A percentile compares a stretch with the other conserved stretches of the same genome.
Conservation (phyloP, 1,140 invertebrate species). For the Eumaeus atala region DNA sequence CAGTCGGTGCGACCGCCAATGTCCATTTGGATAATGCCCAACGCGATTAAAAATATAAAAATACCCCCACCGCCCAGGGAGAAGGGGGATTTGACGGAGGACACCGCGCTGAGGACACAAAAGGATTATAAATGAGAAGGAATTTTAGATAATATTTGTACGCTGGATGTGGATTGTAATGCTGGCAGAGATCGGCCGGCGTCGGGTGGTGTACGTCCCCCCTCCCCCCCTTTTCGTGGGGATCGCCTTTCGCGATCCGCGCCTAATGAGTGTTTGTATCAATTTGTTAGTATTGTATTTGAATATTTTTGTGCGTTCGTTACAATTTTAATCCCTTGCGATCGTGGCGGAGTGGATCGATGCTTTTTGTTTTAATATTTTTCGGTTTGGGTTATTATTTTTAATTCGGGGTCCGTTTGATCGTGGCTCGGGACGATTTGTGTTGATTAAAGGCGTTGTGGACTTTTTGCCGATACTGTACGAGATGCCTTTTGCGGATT, state of each 20-base stretch:
- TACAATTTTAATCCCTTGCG: conserved; percentile 70
- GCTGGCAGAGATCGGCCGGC: conserved; percentile 57
- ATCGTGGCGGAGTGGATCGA: conserved; percentile 53
- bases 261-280: conserved; percentile 74
- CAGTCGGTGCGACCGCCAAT: conserved; percentile 60
- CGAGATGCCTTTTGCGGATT: conserved; percentile 22
- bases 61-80: conserved; percentile 53
- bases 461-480: conserved; percentile 24
- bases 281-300: conserved; percentile 74
- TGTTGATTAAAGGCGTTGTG: conserved; percentile 56
- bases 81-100: conserved; percentile 58
- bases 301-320: conserved; percentile 71
- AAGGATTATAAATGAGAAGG: conserved; percentile 75
- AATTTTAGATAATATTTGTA: conserved; percentile 75
- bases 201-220: conserved; percentile 15
- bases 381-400: conserved; percentile 37
- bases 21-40: conserved; percentile 73
- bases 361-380: conserved; percentile 63
- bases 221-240: conserved; percentile 23
- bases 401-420: conserved; percentile 48
- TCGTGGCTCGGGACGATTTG: conserved; percentile 35
- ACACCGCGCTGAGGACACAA: conserved; percentile 71
- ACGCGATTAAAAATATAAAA: conserved; percentile 75
- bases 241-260: conserved; percentile 55
- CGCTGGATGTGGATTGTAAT: conserved; percentile 72